Percentiles rank a stretch among this genome's conserved stretches.
phyloP scores from a whole-genome alignment of 2,113 vertebrate genomes.

The Riparia riparia region DNA sequence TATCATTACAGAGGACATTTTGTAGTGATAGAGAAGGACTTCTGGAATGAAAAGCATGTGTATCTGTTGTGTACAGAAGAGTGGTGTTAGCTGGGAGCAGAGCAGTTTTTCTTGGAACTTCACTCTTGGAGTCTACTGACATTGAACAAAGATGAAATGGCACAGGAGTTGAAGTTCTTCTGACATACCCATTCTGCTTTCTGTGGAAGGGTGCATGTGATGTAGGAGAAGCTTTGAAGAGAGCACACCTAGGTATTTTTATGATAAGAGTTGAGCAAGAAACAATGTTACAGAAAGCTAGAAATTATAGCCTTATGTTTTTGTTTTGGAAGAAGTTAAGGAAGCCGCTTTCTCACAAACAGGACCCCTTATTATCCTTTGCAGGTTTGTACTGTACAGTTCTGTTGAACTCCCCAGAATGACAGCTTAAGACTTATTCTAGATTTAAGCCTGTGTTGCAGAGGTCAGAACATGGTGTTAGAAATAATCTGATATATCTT shows the following conservation, averaged over 20 bases:
- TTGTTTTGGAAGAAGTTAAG: neutral
- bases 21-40: neutral
- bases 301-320: neutral
- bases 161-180: neutral
- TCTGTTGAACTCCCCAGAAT: neutral
- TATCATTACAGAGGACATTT: neutral
- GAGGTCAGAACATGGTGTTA: neutral
- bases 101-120: neutral
- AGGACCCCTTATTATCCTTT: neutral
- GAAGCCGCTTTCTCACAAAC: neutral
- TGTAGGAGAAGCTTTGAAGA: neutral
- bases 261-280: neutral
- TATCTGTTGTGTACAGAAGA: neutral
- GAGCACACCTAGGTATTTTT: neutral
- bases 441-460: neutral
- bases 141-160: neutral
- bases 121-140: neutral
- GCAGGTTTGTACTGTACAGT: neutral
- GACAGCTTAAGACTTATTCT: neutral
- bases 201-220: neutral
- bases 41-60: neutral
- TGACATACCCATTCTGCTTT: neutral
- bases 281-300: neutral
- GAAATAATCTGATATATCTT: neutral
- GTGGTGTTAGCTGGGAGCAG: neutral